Percentiles rank a stretch among this genome's conserved stretches.
phyloP scores from a whole-genome alignment of 2,797 vertebrate species.

The Acipenser oxyrinchus region DNA sequence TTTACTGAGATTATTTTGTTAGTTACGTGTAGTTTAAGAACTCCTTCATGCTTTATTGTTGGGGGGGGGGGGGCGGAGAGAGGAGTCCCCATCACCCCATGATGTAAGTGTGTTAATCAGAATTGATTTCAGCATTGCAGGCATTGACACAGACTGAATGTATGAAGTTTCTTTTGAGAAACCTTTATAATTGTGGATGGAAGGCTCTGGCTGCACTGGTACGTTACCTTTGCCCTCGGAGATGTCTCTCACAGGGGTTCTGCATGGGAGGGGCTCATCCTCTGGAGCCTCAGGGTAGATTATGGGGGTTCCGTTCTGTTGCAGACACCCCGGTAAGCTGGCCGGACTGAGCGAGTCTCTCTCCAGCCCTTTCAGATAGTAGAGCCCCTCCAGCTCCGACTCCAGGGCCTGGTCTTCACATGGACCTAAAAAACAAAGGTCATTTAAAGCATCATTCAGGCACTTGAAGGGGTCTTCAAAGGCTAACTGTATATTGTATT shows the following conservation, averaged over 20 bases:
- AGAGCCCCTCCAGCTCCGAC: constrained; percentile 45
- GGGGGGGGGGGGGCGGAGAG: no score
- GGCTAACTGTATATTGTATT: no score
- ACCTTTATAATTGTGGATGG: not conserved
- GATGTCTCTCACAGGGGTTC: constrained; percentile 52
- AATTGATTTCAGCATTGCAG: no score
- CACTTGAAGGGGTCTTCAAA: no score
- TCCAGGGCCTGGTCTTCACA: constrained; percentile 46
- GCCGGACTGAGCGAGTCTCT: constrained; percentile 42
- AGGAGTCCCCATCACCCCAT: no score
- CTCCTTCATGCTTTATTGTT: no score
- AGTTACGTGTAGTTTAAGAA: no score
- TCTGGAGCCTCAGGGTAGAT: constrained; percentile 32
- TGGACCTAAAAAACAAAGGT: constrained; percentile 38
- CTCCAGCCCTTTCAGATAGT: constrained; percentile 52
- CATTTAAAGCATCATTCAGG: no score
- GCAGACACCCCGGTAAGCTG: constrained; percentile 38
- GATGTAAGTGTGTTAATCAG: no score
- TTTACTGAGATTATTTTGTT: no score
- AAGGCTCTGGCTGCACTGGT: not conserved
- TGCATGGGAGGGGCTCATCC: constrained; percentile 50
- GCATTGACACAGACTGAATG: no score
- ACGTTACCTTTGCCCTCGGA: constrained; percentile 51
- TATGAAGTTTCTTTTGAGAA: not conserved
- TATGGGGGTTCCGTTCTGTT: constrained; percentile 38